Conservation (phyloP, 2,113 vertebrate genomes). For the Melospiza georgiana region DNA sequence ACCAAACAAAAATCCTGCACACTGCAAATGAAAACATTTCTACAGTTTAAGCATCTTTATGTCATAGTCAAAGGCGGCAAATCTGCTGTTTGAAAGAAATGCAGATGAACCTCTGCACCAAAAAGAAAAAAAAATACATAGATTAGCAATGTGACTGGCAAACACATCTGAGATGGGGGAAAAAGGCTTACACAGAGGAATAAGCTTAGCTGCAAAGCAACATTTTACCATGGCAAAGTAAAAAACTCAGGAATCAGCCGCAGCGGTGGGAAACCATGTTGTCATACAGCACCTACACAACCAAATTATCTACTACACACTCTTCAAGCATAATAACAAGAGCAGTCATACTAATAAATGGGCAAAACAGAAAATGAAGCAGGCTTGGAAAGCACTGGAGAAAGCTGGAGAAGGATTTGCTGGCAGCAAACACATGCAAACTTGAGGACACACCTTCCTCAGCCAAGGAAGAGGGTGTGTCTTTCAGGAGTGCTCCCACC, state of each 20-base stretch:
- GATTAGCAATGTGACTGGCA: constrained; percentile 90
- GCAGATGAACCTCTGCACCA: constrained; percentile 75
- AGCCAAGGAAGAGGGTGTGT: constrained; percentile 68
- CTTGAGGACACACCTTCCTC: constrained; percentile 90
- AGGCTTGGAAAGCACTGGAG: constrained; percentile 65
- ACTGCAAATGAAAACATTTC: constrained; percentile 69
- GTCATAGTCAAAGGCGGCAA: constrained; percentile 59
- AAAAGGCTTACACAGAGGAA: constrained; percentile 73
- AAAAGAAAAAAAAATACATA: constrained; percentile 75
- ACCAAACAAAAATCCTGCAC: constrained; percentile 30
- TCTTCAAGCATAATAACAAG: constrained; percentile 67
- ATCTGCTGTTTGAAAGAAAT: constrained; percentile 72
- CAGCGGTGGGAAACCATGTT: constrained; percentile 74
- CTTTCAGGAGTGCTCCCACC: constrained; percentile 72
- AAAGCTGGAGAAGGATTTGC: constrained; percentile 55
- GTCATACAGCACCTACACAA: constrained; percentile 62
- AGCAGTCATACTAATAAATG: constrained; percentile 55
- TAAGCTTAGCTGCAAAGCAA: constrained; percentile 80
- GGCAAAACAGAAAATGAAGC: constrained; percentile 59
- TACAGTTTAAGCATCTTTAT: constrained; percentile 60
- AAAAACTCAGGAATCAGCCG: constrained; percentile 58
- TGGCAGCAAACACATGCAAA: constrained; percentile 83
- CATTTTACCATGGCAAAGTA: constrained; percentile 75
- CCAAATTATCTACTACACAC: constrained; percentile 28
- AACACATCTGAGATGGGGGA: constrained; percentile 80